Evolutionary conservation across 35 echinoderm and acorn worm genomes (phyloP).

Genomic region (Lytechinus variegatus): DNA sequence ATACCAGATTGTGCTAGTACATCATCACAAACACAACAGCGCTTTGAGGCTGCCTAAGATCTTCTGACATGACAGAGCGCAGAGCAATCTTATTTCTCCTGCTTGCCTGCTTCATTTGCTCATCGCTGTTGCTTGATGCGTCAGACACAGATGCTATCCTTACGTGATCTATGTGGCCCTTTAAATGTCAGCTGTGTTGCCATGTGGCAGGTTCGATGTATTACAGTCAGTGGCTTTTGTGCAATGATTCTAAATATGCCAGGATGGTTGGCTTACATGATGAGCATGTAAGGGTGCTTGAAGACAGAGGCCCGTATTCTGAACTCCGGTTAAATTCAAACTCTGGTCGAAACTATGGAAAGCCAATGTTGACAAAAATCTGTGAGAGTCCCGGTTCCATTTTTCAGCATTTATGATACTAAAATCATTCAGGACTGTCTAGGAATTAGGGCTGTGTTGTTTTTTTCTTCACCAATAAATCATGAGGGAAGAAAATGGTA

Average conservation of each 20-base stretch:
- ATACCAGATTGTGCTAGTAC: neutral
- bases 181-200: neutral
- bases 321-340: neutral
- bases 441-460: too few relatives aligned
- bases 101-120: neutral
- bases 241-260: neutral
- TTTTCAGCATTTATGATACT: too few relatives aligned
- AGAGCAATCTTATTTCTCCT: neutral
- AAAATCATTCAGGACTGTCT: too few relatives aligned
- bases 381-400: too few relatives aligned
- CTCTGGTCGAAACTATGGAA: too few relatives aligned
- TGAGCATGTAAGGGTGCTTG: neutral
- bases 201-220: neutral
- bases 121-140: neutral
- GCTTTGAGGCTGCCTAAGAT: neutral
- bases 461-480: too few relatives aligned
- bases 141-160: neutral
- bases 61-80: neutral
- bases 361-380: too few relatives aligned
- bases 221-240: neutral
- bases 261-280: neutral
- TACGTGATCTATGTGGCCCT: neutral
- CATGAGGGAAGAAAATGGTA: too few relatives aligned
- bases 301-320: neutral
- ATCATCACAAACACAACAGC: neutral